These are phyloP conservation scores for Conops quadrifasciatus DNA, from an alignment of 2,888 invertebrate species.

Conservation along the genomic window DNA sequence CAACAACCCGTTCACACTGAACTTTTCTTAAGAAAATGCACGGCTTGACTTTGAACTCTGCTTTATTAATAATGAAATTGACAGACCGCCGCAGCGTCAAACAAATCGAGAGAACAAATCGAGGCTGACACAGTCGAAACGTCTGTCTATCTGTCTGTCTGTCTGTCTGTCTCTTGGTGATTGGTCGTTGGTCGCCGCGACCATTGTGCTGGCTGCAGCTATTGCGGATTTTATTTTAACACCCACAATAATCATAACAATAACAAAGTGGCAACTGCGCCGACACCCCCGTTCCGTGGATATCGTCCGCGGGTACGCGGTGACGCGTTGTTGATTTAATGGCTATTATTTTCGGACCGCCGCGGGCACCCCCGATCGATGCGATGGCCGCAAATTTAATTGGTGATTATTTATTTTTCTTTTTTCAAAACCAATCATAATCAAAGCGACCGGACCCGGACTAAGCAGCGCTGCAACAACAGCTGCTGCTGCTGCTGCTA, in stretches of 20 bases:
- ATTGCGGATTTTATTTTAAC: slow-evolving; percentile 9
- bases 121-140: not conserved
- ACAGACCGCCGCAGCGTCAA: not conserved
- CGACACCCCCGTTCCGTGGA: not conserved
- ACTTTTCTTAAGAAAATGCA: slow-evolving; percentile 24
- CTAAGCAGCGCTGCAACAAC: not conserved
- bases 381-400: slow-evolving; percentile 24
- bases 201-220: not conserved
- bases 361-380: slow-evolving; percentile 16
- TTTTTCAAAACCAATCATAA: slow-evolving; percentile 10
- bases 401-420: slow-evolving; percentile 7
- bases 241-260: slow-evolving; percentile 23
- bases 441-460: slow-evolving; percentile 10
- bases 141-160: not conserved
- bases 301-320: too few relatives aligned
- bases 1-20: slow-evolving; percentile 27
- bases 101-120: not conserved
- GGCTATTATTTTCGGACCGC: not conserved
- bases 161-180: too few relatives aligned
- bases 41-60: slow-evolving; percentile 28
- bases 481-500: not conserved
- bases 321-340: not conserved
- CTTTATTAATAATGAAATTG: slow-evolving; percentile 11
- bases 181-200: too few relatives aligned
- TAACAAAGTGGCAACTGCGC: slow-evolving; percentile 9